Evolutionary conservation across 2,797 vertebrate species (phyloP).

Genomic region (Amazonetta brasiliensis): DNA sequence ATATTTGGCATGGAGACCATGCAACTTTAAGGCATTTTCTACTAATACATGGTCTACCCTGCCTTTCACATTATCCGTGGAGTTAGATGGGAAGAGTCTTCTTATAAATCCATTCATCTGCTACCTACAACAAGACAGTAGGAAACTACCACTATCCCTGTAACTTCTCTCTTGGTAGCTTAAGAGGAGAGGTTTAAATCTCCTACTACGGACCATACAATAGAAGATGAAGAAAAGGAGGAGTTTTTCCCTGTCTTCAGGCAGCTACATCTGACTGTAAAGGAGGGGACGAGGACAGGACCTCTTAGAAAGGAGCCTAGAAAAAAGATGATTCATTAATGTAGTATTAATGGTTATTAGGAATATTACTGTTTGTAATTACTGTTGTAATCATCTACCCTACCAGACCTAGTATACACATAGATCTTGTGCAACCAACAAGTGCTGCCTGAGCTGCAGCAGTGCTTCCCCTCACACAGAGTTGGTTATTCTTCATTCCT

Average conservation of each 20-base stretch:
- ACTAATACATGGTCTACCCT: neutral
- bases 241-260: neutral
- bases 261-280: neutral
- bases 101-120: neutral
- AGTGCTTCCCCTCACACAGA: neutral
- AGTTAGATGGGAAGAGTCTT: neutral
- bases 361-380: neutral
- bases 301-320: neutral
- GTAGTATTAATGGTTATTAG: neutral
- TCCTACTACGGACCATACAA: neutral
- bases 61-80: neutral
- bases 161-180: neutral
- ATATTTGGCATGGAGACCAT: accelerated
- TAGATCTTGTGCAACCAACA: neutral
- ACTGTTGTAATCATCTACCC: neutral
- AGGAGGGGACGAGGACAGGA: neutral
- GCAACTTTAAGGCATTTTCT: neutral
- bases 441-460: neutral
- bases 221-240: neutral
- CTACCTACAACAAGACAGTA: neutral
- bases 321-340: neutral
- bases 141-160: neutral
- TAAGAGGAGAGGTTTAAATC: neutral
- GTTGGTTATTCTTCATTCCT: neutral
- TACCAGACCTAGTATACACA: accelerated